These are phyloP conservation scores for Actinopyga echinites DNA, from an alignment of 53 echinoderm and acorn worm genomes.

Conservation along the genomic window DNA sequence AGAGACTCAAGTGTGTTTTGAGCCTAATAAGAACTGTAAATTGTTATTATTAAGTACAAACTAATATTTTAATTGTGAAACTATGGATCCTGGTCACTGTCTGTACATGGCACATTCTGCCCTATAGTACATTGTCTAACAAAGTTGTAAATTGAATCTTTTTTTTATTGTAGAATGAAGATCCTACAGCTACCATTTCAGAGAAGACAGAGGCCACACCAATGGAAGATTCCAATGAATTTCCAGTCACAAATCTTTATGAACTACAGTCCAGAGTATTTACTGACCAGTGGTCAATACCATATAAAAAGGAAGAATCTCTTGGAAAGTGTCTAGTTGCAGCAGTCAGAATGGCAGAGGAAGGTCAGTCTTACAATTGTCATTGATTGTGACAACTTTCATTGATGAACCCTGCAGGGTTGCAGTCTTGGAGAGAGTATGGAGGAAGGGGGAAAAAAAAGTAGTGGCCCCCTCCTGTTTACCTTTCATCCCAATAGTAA, in stretches of 20 bases:
- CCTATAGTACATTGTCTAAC: neutral
- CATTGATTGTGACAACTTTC: no score
- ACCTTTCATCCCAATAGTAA: no score
- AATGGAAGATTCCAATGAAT: constrained; percentile 68
- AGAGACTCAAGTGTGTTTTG: no score
- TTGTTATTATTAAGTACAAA: no score
- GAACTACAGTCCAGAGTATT: constrained; percentile 93
- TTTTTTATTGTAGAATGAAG: constrained; percentile 67
- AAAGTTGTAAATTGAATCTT: neutral
- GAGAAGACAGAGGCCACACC: constrained; percentile 51
- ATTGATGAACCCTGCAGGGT: no score
- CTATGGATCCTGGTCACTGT: no score
- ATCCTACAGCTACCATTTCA: constrained; percentile 63
- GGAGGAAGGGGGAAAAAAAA: no score
- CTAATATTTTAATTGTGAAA: no score
- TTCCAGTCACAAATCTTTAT: constrained; percentile 91
- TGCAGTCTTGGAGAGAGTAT: no score
- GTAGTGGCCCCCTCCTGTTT: no score
- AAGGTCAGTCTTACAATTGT: constrained; percentile 49
- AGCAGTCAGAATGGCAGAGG: constrained; percentile 76
- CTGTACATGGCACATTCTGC: neutral
- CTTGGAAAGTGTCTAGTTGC: constrained; percentile 92
- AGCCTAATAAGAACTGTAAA: no score
- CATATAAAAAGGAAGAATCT: constrained; percentile 95
- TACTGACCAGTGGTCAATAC: constrained; percentile 99